Conservation (phyloP, 2,888 invertebrate species). For the Cheilosia scutellata region DNA sequence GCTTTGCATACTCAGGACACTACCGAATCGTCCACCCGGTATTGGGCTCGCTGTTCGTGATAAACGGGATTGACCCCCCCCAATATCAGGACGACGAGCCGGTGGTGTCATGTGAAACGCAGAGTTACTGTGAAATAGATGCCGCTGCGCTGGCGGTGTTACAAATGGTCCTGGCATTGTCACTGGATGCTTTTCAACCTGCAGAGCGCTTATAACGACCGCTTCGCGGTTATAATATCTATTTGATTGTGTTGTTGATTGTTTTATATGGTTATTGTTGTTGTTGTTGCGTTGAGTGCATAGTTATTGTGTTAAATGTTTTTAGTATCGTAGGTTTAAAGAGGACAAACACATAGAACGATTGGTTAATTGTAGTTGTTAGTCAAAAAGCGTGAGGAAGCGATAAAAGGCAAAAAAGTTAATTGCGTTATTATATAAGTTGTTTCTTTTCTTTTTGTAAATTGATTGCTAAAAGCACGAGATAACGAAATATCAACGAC, state of each 20-base stretch:
- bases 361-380: constrained; percentile 72
- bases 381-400: constrained; percentile 75
- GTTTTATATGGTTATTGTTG: constrained; percentile 35
- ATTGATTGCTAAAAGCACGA: constrained; percentile 62
- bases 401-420: constrained; percentile 73
- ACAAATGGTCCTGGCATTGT: constrained; percentile 93
- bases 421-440: constrained; percentile 44
- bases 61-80: constrained; percentile 76
- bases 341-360: constrained; percentile 70
- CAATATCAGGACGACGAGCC: constrained; percentile 86
- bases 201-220: constrained; percentile 95
- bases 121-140: constrained; percentile 86
- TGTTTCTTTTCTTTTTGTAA: constrained; percentile 34
- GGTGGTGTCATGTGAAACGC: constrained; percentile 89
- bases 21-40: constrained; percentile 86
- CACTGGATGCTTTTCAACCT: constrained; percentile 96
- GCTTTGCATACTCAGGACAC: constrained; percentile 87
- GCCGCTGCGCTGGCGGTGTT: constrained; percentile 88
- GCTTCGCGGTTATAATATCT: constrained; percentile 97
- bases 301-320: constrained; percentile 26
- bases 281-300: constrained; percentile 33
- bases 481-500: constrained; percentile 23
- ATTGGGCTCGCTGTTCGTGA: constrained; percentile 85
- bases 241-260: constrained; percentile 45
- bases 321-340: constrained; percentile 46